Evolutionary conservation across 2,888 invertebrate genomes (phyloP).

Genomic region (Dryomyza anilis): DNA sequence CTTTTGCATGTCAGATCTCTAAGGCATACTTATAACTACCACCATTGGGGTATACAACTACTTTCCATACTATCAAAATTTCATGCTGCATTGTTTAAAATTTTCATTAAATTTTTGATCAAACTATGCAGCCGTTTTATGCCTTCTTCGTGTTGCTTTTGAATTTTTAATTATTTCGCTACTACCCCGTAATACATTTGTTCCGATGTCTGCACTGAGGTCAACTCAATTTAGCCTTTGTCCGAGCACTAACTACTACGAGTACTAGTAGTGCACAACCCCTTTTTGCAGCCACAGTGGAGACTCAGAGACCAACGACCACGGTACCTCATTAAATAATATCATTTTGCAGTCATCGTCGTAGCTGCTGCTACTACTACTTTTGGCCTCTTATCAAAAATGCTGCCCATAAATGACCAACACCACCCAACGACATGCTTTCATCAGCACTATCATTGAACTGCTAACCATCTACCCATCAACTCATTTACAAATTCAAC

Average conservation of each 20-base stretch:
- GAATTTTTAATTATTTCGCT: slow-evolving; percentile 55
- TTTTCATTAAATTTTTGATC: slow-evolving; percentile 15
- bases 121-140: slow-evolving; percentile 10
- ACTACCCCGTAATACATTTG: no score
- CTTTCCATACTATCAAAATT: background rate
- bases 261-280: no score
- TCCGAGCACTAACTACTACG: no score
- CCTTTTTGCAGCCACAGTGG: background rate
- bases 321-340: slow-evolving; percentile 58
- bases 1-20: no score
- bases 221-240: slow-evolving; percentile 54
- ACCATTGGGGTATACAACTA: background rate
- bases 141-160: slow-evolving; percentile 41
- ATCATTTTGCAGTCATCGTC: slow-evolving; percentile 41
- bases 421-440: slow-evolving; percentile 1
- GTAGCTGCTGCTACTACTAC: background rate
- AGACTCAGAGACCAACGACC: background rate
- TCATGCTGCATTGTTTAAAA: background rate
- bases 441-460: slow-evolving; percentile 40
- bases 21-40: no score
- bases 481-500: background rate
- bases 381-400: slow-evolving; percentile 19
- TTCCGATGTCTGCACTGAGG: slow-evolving; percentile 39
- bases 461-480: no score
- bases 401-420: slow-evolving; percentile 41